Percentiles rank a stretch among this genome's conserved stretches.
phyloP scores from a whole-genome alignment of 2,888 invertebrate genomes.

The Ectropis crepuscularia region DNA sequence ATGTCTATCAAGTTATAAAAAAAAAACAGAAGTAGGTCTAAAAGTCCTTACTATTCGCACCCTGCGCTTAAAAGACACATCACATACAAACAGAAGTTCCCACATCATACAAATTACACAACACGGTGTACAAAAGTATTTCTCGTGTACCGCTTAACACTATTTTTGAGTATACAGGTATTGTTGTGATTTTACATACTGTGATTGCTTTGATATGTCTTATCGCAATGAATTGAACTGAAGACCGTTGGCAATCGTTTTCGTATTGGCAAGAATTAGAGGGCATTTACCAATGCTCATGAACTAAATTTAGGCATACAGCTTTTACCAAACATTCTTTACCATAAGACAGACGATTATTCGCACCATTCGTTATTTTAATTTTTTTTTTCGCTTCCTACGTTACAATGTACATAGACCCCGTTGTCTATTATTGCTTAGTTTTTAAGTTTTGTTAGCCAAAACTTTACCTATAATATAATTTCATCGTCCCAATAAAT shows the following conservation, averaged over 20 bases:
- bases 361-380: slow-evolving; percentile 80
- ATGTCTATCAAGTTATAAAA: not conserved
- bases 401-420: slow-evolving; percentile 82
- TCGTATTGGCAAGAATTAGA: slow-evolving; percentile 69
- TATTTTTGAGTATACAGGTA: slow-evolving; percentile 41
- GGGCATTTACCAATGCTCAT: slow-evolving; percentile 73
- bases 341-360: slow-evolving; percentile 77
- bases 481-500: slow-evolving; percentile 84
- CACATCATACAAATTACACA: slow-evolving; percentile 50
- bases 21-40: not conserved
- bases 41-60: slow-evolving; percentile 8
- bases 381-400: slow-evolving; percentile 74
- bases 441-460: slow-evolving; percentile 81
- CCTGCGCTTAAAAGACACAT: slow-evolving; percentile 65
- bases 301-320: slow-evolving; percentile 76
- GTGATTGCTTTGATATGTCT: slow-evolving; percentile 79
- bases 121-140: slow-evolving; percentile 57
- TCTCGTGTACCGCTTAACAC: slow-evolving; percentile 42
- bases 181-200: slow-evolving; percentile 54
- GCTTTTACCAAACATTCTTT: slow-evolving; percentile 63
- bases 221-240: slow-evolving; percentile 61
- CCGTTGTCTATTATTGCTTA: slow-evolving; percentile 82
- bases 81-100: slow-evolving; percentile 56
- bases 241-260: slow-evolving; percentile 40
- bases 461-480: slow-evolving; percentile 83